Percentiles rank a stretch among this genome's conserved stretches.
phyloP scores from a whole-genome alignment of 2,113 vertebrate species.

The Neogale vison region DNA sequence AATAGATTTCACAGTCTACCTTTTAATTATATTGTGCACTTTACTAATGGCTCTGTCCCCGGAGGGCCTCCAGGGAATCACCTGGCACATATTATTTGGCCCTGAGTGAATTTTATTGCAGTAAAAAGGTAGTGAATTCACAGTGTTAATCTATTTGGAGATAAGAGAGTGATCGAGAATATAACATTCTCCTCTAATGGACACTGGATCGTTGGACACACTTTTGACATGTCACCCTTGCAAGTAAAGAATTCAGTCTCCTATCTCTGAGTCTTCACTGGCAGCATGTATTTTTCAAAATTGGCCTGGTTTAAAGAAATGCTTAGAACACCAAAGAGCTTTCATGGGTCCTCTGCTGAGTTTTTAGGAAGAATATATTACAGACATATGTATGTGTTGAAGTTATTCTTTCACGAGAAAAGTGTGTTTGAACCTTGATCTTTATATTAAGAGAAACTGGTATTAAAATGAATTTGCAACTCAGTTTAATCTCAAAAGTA shows the following conservation, averaged over 20 bases:
- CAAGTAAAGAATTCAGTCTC: background rate
- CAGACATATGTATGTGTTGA: background rate
- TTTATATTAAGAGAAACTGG: background rate
- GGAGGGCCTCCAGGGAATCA: conserved; percentile 26
- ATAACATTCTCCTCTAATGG: background rate
- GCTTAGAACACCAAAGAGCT: background rate
- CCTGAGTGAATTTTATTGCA: conserved; percentile 44
- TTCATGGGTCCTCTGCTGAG: background rate
- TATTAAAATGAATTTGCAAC: background rate
- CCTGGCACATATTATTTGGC: background rate
- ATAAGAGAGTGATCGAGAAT: background rate
- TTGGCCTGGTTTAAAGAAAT: background rate
- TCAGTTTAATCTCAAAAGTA: background rate
- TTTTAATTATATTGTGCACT: conserved; percentile 29
- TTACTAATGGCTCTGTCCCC: conserved; percentile 24
- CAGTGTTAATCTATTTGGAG: background rate
- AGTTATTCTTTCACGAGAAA: background rate
- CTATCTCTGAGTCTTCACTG: background rate
- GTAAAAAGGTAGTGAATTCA: background rate
- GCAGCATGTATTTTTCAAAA: background rate
- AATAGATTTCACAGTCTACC: conserved; percentile 45
- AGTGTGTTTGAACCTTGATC: background rate
- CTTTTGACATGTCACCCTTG: background rate
- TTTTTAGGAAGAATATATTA: background rate
- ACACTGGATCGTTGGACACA: too few relatives aligned